phyloP scores from a whole-genome alignment of 2,888 invertebrate species.

The Chirona hameri region DNA sequence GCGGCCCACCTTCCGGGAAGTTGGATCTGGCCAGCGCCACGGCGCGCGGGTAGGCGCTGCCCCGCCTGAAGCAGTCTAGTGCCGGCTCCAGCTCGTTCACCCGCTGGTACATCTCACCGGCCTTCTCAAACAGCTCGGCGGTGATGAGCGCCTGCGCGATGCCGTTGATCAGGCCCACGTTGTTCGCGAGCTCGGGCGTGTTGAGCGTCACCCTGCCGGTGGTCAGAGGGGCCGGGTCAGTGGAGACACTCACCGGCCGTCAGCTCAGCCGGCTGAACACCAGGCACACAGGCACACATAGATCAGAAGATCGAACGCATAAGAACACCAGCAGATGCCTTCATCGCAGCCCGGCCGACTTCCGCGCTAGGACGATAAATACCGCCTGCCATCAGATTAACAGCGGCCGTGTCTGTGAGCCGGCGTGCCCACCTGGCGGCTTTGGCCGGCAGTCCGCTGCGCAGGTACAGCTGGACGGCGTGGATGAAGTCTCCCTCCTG shows the following conservation, averaged over 20 bases:
- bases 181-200: constrained; percentile 59
- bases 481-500: constrained; percentile 72
- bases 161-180: constrained; percentile 63
- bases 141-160: constrained; percentile 55
- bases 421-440: constrained; percentile 81
- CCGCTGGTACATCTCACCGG: constrained; percentile 73
- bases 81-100: constrained; percentile 64
- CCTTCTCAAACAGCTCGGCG: constrained; percentile 68
- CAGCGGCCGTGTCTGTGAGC: too few species aligned
- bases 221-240: too few species aligned
- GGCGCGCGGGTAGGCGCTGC: constrained; percentile 71
- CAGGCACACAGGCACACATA: too few species aligned
- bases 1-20: constrained; percentile 49
- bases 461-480: constrained; percentile 81
- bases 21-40: constrained; percentile 76
- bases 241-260: too few species aligned
- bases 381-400: too few species aligned
- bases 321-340: too few species aligned
- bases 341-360: too few species aligned
- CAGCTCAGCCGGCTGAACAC: too few species aligned
- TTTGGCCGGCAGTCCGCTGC: constrained; percentile 78
- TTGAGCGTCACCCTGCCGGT: constrained; percentile 37
- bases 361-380: too few species aligned
- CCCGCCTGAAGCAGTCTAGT: constrained; percentile 70
- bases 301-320: too few species aligned